Percentiles rank a stretch among this genome's conserved stretches.
Conservation (phyloP, 2,888 invertebrate genomes). For the Erpobdella octoculata region DNA sequence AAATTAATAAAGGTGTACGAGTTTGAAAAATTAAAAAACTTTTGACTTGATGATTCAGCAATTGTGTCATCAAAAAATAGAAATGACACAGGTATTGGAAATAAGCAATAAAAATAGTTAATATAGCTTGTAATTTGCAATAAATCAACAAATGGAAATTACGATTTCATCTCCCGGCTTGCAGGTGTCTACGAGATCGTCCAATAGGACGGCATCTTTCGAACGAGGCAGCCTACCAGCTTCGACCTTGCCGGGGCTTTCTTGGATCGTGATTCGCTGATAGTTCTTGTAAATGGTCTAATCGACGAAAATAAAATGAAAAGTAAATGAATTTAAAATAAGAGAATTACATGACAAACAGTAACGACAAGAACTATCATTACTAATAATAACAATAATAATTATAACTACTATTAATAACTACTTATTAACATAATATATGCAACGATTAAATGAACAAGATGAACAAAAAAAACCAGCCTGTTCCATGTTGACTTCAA, state of each 20-base stretch:
- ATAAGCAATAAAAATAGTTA: not conserved
- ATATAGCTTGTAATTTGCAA: not conserved
- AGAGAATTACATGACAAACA: no score
- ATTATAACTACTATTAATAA: not conserved
- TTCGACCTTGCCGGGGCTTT: constrained; percentile 92
- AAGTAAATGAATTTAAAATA: no score
- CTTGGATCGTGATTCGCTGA: constrained; percentile 92
- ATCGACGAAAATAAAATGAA: constrained; percentile 28
- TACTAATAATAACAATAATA: no score
- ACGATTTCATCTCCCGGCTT: constrained; percentile 97
- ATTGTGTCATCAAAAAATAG: no score
- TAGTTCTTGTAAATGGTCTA: constrained; percentile 97
- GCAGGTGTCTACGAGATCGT: constrained; percentile 90
- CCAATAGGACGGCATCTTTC: constrained; percentile 86
- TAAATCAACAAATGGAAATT: constrained; percentile 37
- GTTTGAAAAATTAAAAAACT: no score
- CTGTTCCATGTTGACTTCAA: constrained; percentile 91
- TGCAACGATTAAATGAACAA: not conserved
- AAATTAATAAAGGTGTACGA: no score
- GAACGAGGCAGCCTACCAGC: constrained; percentile 93
- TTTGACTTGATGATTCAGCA: no score
- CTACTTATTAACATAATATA: not conserved
- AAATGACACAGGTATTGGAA: no score
- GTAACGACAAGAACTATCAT: no score
- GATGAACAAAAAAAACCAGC: constrained; percentile 40